phyloP scores from a whole-genome alignment of 2,797 vertebrate species.

The Rhinichthys osculus region DNA sequence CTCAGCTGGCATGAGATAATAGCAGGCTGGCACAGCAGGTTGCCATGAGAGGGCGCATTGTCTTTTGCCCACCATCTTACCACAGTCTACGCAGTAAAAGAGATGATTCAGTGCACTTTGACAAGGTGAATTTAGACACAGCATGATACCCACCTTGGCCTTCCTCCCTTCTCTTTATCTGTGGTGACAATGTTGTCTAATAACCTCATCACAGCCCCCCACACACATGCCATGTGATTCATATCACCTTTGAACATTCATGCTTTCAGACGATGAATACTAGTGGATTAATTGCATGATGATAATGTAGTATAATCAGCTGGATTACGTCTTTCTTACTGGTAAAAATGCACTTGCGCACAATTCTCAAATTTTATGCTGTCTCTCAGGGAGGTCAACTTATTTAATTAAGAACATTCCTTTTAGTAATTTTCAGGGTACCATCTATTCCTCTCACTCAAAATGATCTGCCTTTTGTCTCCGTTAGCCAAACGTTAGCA shows the following conservation, averaged over 20 bases:
- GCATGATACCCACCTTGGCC: constrained; percentile 42
- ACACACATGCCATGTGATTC: neutral
- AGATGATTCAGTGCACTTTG: constrained; percentile 49
- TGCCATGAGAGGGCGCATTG: constrained; percentile 37
- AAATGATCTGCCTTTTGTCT: neutral
- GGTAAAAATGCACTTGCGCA: neutral
- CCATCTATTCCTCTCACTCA: neutral
- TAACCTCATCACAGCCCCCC: constrained; percentile 5
- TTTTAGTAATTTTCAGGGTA: neutral
- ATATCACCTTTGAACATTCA: constrained; percentile 26
- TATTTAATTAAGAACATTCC: neutral
- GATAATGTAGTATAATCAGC: constrained; percentile 16
- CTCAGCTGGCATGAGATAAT: constrained; percentile 59
- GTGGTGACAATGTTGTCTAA: constrained; percentile 34
- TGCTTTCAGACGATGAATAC: constrained; percentile 48
- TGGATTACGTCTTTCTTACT: neutral
- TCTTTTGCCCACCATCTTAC: constrained; percentile 46
- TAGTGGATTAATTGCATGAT: constrained; percentile 40
- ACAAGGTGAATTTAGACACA: constrained; percentile 53
- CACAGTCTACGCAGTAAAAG: neutral
- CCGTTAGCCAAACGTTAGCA: neutral
- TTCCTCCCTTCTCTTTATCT: constrained; percentile 39
- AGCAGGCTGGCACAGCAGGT: constrained; percentile 45
- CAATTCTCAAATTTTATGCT: neutral
- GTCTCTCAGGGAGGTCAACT: neutral